Percentiles rank a stretch among this genome's conserved stretches.
Evolutionary conservation across 2,888 invertebrate genomes (phyloP).

Genomic region (Latrodectus elegans): DNA sequence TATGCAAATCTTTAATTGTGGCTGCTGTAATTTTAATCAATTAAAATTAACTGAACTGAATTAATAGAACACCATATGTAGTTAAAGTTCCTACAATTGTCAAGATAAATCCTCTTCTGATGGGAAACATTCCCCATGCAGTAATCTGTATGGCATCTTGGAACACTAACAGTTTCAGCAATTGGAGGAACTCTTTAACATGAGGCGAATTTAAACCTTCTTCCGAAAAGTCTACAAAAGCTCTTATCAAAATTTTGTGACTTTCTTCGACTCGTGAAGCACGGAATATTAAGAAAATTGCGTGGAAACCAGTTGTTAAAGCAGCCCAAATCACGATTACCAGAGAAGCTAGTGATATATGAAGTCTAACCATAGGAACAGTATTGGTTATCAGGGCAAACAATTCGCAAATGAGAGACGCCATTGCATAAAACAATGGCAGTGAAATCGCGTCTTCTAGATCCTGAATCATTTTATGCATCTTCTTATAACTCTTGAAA

Average conservation of each 20-base stretch:
- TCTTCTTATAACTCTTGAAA: slow-evolving; percentile 36
- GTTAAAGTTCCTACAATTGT: slow-evolving; percentile 58
- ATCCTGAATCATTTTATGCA: slow-evolving; percentile 29
- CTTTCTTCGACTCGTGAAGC: slow-evolving; percentile 46
- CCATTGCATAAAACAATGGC: slow-evolving; percentile 53
- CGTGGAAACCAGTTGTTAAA: slow-evolving; percentile 46
- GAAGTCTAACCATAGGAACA: slow-evolving; percentile 31
- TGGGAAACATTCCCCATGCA: slow-evolving; percentile 64
- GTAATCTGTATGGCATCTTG: slow-evolving; percentile 37
- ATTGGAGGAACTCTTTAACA: slow-evolving; percentile 31
- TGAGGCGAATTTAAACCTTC: slow-evolving; percentile 19
- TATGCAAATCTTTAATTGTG: no score
- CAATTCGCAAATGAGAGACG: slow-evolving; percentile 39
- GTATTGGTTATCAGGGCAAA: slow-evolving; percentile 58
- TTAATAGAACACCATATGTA: slow-evolving; percentile 55
- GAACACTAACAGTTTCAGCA: slow-evolving; percentile 47
- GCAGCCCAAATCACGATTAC: slow-evolving; percentile 44
- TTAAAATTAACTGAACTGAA: slow-evolving; percentile 44
- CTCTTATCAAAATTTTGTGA: slow-evolving; percentile 30
- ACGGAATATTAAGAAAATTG: slow-evolving; percentile 46
- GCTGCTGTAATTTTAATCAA: no score
- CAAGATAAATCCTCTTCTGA: slow-evolving; percentile 50
- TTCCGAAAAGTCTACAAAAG: slow-evolving; percentile 31
- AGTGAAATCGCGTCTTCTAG: slow-evolving; percentile 54
- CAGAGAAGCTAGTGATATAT: slow-evolving; percentile 19